Percentiles rank a stretch among this genome's conserved stretches.
phyloP scores from a whole-genome alignment of 2,113 vertebrate genomes.

The Alouatta palliata region DNA sequence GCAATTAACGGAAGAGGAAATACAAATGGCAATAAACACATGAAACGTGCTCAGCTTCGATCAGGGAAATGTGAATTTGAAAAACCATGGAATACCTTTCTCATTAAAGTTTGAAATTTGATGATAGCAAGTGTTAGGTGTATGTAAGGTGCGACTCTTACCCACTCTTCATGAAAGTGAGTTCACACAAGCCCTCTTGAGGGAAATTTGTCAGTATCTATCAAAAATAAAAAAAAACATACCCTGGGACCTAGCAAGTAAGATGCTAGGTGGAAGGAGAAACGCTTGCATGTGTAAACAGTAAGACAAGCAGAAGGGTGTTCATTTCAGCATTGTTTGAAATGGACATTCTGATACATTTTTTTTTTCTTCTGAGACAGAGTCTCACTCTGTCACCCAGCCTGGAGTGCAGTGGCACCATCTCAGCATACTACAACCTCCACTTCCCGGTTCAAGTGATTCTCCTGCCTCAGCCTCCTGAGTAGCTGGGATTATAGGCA shows the following conservation, averaged over 20 bases:
- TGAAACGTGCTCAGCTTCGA: background rate
- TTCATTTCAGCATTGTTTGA: background rate
- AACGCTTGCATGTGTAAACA: background rate
- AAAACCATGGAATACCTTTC: background rate
- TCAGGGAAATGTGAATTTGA: background rate
- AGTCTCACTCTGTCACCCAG: no score
- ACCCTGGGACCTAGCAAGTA: background rate
- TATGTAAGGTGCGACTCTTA: background rate
- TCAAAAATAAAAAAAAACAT: background rate
- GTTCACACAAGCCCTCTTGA: background rate
- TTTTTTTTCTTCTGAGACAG: no score
- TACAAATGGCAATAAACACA: background rate
- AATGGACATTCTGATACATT: background rate
- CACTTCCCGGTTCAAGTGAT: no score
- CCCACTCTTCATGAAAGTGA: background rate
- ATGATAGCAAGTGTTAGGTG: background rate
- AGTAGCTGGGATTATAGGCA: no score
- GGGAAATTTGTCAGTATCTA: background rate
- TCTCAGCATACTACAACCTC: no score
- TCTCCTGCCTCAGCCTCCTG: no score
- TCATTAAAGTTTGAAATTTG: constrained; percentile 5
- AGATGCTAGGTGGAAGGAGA: background rate
- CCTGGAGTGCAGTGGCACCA: no score
- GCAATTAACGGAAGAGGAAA: background rate
- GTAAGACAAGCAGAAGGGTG: background rate